Evolutionary conservation across 2,888 invertebrate genomes (phyloP).

Genomic region (Sycophila texana): DNA sequence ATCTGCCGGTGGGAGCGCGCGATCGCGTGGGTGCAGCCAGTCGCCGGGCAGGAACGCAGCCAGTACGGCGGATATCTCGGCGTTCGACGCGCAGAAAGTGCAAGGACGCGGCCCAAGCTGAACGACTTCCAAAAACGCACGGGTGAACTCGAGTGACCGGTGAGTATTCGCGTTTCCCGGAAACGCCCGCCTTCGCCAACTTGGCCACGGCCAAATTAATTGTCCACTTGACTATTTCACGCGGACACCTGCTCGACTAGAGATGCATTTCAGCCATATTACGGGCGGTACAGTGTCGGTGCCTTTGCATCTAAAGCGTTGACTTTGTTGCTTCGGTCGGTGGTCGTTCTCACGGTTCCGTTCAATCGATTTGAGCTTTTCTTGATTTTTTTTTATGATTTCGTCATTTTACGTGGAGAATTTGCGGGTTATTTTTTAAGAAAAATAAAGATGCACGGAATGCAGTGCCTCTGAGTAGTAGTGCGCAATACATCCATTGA

Average conservation of each 20-base stretch:
- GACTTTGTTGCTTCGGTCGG: not conserved
- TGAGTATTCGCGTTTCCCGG: not conserved
- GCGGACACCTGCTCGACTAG: constrained; percentile 47
- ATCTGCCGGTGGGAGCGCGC: constrained; percentile 36
- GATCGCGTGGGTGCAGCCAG: constrained; percentile 5
- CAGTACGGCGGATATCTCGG: constrained; percentile 1
- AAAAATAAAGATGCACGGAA: not conserved
- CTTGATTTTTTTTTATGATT: not conserved
- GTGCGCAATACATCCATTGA: not conserved
- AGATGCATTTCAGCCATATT: constrained; percentile 33
- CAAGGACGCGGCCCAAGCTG: constrained; percentile 35
- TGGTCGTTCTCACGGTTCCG: not conserved
- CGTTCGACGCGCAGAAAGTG: constrained; percentile 40
- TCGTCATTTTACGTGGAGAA: not conserved
- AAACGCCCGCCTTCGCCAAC: not conserved
- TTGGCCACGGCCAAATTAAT: not conserved
- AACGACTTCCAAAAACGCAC: not conserved
- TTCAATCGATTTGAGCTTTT: not conserved
- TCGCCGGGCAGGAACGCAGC: constrained; percentile 17
- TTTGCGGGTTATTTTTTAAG: not conserved
- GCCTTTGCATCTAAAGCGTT: not conserved
- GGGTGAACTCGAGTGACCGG: not conserved
- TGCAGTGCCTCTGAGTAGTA: not conserved
- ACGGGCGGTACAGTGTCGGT: not conserved
- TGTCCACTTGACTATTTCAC: not conserved